Percentiles rank a stretch among this genome's conserved stretches.
Conservation (phyloP, 2,888 invertebrate species). For the Dolichomitus sp. region DNA sequence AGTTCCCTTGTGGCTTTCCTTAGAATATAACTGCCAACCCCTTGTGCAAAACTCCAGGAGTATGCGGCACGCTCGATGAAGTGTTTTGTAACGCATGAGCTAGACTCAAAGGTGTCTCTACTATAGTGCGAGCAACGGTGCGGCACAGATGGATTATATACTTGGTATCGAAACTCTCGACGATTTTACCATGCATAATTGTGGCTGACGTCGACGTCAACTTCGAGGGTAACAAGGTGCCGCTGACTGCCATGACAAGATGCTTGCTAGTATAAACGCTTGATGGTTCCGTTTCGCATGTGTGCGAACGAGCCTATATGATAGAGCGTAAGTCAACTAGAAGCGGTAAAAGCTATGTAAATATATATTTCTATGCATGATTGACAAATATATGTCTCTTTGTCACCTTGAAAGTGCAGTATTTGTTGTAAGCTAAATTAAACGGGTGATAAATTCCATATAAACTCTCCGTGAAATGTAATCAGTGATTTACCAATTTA, state of each 20-base stretch:
- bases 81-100: conserved; percentile 15
- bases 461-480: no score
- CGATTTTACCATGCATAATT: conserved; percentile 32
- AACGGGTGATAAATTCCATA: no score
- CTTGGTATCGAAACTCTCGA: conserved; percentile 19
- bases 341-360: not conserved
- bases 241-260: conserved; percentile 14
- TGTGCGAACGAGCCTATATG: not conserved
- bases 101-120: conserved; percentile 3
- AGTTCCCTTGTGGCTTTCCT: conserved; percentile 1
- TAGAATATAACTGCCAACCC: not conserved
- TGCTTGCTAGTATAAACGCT: not conserved
- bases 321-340: not conserved
- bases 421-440: no score
- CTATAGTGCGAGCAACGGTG: not conserved
- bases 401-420: no score
- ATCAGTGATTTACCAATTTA: no score
- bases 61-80: not conserved
- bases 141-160: conserved; percentile 5
- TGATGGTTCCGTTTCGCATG: not conserved
- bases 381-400: no score
- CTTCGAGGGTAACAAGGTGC: conserved; percentile 1
- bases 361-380: not conserved
- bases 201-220: conserved; percentile 21
- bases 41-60: conserved; percentile 1